Percentiles rank a stretch among this genome's conserved stretches.
These are phyloP conservation scores for Nephrotoma guestfalica DNA, from an alignment of 2,888 invertebrate genomes.

Conservation along the genomic window DNA sequence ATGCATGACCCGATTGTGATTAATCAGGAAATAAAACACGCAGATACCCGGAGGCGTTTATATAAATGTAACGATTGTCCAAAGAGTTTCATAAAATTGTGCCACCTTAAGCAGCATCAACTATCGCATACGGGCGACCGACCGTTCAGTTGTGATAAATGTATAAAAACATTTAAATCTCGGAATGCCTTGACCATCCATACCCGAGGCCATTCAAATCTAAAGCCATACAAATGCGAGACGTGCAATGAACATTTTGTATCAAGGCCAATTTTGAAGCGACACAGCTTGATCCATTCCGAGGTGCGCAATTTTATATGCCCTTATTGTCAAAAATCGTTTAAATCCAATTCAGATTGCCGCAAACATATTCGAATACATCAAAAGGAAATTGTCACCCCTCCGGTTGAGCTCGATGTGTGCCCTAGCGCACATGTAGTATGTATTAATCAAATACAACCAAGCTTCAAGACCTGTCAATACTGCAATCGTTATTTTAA, in stretches of 20 bases:
- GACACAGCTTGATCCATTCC: constrained; percentile 14
- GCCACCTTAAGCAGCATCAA: constrained; percentile 15
- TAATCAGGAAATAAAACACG: constrained; percentile 12
- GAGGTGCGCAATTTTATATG: constrained; percentile 12
- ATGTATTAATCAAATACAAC: background rate
- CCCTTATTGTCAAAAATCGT: constrained; percentile 13
- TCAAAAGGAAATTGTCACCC: constrained; percentile 4
- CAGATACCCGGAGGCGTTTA: constrained; percentile 10
- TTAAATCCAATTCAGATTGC: constrained; percentile 13
- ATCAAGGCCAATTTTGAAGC: constrained; percentile 12
- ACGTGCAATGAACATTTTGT: constrained; percentile 14
- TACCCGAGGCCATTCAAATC: constrained; percentile 13
- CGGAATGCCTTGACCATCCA: constrained; percentile 15
- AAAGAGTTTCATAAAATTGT: constrained; percentile 11
- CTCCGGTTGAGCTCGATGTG: background rate
- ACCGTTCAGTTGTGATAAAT: constrained; percentile 15
- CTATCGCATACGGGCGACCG: constrained; percentile 13
- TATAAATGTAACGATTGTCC: constrained; percentile 15
- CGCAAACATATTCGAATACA: constrained; percentile 14
- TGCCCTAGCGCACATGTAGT: background rate
- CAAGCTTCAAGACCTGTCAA: background rate
- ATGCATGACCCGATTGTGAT: background rate
- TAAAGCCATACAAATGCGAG: constrained; percentile 13
- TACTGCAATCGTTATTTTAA: constrained; percentile 7
- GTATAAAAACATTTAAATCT: constrained; percentile 14